phyloP scores from a whole-genome alignment of 2,888 invertebrate genomes.

The Cephus pulcher region DNA sequence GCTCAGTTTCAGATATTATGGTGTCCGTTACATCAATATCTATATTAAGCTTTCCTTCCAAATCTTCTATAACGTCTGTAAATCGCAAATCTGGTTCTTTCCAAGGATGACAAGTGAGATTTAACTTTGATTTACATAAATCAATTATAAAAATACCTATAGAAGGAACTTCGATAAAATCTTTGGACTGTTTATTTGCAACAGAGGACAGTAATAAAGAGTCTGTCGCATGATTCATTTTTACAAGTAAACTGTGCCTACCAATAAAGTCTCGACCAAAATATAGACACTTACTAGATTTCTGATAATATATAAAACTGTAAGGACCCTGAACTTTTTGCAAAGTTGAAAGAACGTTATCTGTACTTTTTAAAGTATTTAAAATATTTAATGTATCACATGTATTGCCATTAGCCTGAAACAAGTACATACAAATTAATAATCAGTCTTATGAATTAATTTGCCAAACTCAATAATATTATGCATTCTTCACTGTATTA shows the following conservation, averaged over 20 bases:
- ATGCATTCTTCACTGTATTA: not conserved
- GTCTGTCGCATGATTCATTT: conserved; percentile 60
- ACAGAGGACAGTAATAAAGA: conserved; percentile 49
- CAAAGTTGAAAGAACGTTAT: conserved; percentile 68
- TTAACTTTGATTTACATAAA: conserved; percentile 60
- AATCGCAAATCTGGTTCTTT: conserved; percentile 56
- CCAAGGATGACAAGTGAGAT: conserved; percentile 67
- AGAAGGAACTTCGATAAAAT: conserved; percentile 74
- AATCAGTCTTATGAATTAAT: not conserved
- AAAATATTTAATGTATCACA: conserved; percentile 44
- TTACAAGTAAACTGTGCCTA: conserved; percentile 83
- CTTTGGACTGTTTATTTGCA: conserved; percentile 65
- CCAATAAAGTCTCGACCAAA: conserved; percentile 90
- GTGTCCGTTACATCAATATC: conserved; percentile 52
- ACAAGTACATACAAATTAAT: not conserved
- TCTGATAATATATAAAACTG: conserved; percentile 82
- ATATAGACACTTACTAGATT: conserved; percentile 72
- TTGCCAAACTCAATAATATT: not conserved
- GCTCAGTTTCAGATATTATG: conserved; percentile 30
- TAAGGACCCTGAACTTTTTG: conserved; percentile 82
- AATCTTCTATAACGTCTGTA: conserved; percentile 52
- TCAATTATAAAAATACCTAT: conserved; percentile 71
- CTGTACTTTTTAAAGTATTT: conserved; percentile 36
- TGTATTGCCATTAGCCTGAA: conserved; percentile 24
- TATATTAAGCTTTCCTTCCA: conserved; percentile 56